These are phyloP conservation scores for Osmerus eperlanus DNA, from an alignment of 2,113 vertebrate species.

Conservation along the genomic window DNA sequence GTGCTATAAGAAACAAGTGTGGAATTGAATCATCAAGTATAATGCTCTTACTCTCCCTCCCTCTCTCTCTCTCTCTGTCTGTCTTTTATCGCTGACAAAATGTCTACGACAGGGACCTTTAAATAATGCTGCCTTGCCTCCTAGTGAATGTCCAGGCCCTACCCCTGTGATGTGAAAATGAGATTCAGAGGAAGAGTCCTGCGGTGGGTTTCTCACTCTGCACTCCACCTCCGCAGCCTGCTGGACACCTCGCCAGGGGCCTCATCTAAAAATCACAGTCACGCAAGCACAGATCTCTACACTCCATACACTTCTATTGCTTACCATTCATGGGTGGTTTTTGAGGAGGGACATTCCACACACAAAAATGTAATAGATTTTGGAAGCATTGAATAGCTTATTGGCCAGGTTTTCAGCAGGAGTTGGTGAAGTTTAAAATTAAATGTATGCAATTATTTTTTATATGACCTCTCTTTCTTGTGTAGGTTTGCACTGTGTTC, in stretches of 20 bases:
- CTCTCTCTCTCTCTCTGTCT: background rate
- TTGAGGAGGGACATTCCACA: background rate
- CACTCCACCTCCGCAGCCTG: slow-evolving; percentile 52
- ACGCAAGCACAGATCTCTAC: slow-evolving; percentile 32
- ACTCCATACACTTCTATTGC: slow-evolving; percentile 34
- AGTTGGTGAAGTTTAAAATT: no score
- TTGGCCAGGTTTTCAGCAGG: no score
- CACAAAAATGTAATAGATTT: no score
- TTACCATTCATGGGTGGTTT: slow-evolving; percentile 22
- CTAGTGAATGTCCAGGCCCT: slow-evolving; percentile 41
- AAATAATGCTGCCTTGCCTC: slow-evolving; percentile 40
- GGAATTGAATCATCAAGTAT: no score
- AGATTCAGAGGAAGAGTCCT: slow-evolving; percentile 60
- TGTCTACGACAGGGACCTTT: slow-evolving; percentile 10
- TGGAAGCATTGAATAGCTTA: no score
- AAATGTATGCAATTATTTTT: no score
- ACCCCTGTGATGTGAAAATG: slow-evolving; percentile 68
- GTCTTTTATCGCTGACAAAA: background rate
- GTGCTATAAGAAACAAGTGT: no score
- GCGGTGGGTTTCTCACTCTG: slow-evolving; percentile 56
- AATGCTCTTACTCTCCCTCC: background rate
- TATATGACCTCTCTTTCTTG: no score
- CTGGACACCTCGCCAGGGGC: slow-evolving; percentile 50
- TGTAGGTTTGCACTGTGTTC: no score
- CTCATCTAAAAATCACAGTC: slow-evolving; percentile 58